phyloP scores from a whole-genome alignment of 2,888 invertebrate genomes.

The Cerceris rybyensis region DNA sequence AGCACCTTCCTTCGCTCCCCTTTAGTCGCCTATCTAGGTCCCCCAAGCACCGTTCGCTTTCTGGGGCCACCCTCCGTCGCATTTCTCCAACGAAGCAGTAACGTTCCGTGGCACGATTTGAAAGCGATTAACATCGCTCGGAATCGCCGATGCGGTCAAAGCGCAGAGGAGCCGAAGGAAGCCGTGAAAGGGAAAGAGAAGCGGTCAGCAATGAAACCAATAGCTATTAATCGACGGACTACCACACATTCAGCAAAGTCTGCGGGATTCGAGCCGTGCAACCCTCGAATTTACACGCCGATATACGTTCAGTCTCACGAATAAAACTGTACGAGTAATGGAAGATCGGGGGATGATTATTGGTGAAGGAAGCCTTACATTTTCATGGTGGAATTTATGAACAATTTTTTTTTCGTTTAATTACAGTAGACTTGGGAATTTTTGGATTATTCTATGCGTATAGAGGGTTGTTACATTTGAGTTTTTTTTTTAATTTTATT shows the following conservation, averaged over 20 bases:
- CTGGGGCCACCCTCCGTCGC: not conserved
- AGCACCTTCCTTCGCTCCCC: conserved; percentile 35
- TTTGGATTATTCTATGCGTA: too few relatives aligned
- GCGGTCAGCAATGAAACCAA: conserved; percentile 73
- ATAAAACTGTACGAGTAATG: too few relatives aligned
- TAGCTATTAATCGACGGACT: conserved; percentile 78
- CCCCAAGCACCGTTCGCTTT: conserved; percentile 17
- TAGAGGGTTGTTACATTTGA: too few relatives aligned
- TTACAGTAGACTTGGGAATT: too few relatives aligned
- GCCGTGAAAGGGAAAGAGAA: conserved; percentile 39
- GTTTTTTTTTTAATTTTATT: too few relatives aligned
- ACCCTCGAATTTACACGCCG: conserved; percentile 24
- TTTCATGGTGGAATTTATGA: too few relatives aligned
- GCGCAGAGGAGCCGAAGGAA: conserved; percentile 36
- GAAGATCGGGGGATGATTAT: too few relatives aligned
- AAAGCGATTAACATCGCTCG: conserved; percentile 61
- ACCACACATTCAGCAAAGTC: conserved; percentile 78
- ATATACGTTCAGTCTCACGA: conserved; percentile 12
- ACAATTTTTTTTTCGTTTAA: too few relatives aligned
- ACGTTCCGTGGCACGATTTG: conserved; percentile 41
- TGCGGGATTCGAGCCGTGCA: conserved; percentile 55
- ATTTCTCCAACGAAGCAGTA: conserved; percentile 20
- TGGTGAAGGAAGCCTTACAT: too few relatives aligned
- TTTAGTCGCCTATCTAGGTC: conserved; percentile 40
- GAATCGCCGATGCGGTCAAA: conserved; percentile 29